Evolutionary conservation across 2,888 invertebrate genomes (phyloP).

Genomic region (Charanyca ferruginea): DNA sequence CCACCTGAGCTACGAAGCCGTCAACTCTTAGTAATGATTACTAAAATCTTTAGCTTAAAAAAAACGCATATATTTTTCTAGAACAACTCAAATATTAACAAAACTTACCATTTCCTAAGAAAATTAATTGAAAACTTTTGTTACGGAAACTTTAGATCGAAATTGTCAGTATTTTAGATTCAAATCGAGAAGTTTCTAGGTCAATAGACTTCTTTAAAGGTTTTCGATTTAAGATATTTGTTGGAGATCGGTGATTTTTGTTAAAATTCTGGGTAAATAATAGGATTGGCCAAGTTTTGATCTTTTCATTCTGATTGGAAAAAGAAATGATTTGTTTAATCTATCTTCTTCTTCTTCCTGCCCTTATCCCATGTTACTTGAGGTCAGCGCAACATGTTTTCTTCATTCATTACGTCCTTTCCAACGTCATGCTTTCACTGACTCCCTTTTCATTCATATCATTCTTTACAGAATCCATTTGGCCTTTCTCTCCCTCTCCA

Average conservation of each 20-base stretch:
- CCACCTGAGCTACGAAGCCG: no score
- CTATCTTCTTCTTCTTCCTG: no score
- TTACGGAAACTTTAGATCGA: slow-evolving; percentile 15
- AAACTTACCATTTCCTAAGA: slow-evolving; percentile 27
- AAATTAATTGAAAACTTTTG: slow-evolving; percentile 37
- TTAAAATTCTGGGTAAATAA: not conserved
- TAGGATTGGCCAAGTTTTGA: slow-evolving; percentile 10
- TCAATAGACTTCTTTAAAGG: slow-evolving; percentile 37
- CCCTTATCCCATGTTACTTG: no score
- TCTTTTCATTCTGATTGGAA: no score
- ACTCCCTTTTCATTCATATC: no score
- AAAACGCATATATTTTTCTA: slow-evolving; percentile 32
- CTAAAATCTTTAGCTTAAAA: not conserved
- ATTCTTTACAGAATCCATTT: no score
- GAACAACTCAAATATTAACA: slow-evolving; percentile 25
- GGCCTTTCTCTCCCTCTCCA: no score
- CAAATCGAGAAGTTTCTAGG: slow-evolving; percentile 37
- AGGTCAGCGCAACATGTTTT: no score
- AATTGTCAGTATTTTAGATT: slow-evolving; percentile 43
- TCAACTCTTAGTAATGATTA: not conserved
- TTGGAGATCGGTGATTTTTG: slow-evolving; percentile 18
- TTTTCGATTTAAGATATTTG: slow-evolving; percentile 3
- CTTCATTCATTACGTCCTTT: no score
- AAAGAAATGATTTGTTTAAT: no score
- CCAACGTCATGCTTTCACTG: no score